Evolutionary conservation across 2,888 invertebrate genomes (phyloP).

Genomic region (Busseola fusca): DNA sequence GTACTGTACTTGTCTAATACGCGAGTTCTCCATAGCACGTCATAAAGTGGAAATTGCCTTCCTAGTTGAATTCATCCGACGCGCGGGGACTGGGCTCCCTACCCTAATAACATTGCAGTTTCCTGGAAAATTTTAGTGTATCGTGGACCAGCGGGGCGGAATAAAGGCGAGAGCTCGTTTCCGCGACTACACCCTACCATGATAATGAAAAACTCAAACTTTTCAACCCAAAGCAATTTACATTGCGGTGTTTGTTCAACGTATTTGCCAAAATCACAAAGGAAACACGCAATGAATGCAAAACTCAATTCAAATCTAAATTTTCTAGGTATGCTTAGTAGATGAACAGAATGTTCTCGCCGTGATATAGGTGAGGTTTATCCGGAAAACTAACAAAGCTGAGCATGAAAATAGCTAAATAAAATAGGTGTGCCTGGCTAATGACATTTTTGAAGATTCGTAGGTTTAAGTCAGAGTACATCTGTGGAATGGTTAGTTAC

Average conservation of each 20-base stretch:
- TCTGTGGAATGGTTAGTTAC: not conserved
- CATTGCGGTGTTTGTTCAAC: constrained; percentile 31
- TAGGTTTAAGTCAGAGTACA: constrained; percentile 14
- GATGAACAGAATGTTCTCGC: constrained; percentile 47
- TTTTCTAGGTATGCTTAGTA: constrained; percentile 25
- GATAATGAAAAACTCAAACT: constrained; percentile 4
- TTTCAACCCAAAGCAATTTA: constrained; percentile 2
- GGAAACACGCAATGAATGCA: constrained; percentile 32
- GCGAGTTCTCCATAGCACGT: constrained; percentile 75
- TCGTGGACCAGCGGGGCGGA: constrained; percentile 71
- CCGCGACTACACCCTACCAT: constrained; percentile 37
- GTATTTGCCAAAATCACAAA: not conserved
- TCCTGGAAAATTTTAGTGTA: constrained; percentile 79
- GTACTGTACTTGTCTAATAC: constrained; percentile 72
- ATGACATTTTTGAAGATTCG: constrained; percentile 44
- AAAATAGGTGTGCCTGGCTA: constrained; percentile 37
- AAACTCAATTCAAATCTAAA: constrained; percentile 2
- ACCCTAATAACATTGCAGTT: constrained; percentile 79
- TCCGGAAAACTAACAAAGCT: constrained; percentile 62
- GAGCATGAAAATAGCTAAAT: constrained; percentile 54
- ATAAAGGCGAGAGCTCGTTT: constrained; percentile 64
- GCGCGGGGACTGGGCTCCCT: constrained; percentile 71
- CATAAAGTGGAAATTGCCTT: constrained; percentile 86
- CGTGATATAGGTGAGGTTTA: constrained; percentile 63
- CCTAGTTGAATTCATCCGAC: constrained; percentile 85